Evolutionary conservation across 1,140 invertebrate species (phyloP), one percentile per base, ranked within the genome.

Genomic region (Akabosia matsudoensis): DNA sequence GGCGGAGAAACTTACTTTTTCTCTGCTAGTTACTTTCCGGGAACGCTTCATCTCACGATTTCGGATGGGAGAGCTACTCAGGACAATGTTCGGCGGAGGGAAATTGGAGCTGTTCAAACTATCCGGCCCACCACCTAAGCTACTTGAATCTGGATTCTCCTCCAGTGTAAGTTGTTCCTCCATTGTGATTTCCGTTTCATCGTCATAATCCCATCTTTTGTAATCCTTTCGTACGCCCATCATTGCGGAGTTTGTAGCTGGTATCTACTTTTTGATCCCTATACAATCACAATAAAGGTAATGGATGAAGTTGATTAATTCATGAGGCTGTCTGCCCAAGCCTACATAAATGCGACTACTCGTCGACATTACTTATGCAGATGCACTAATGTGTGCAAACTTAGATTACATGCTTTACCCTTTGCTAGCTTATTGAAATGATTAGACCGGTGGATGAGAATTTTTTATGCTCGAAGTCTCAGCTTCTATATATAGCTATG

Each of bases 131-230:
- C 73, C 73, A 10, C 26, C 51, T 45, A 74, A 30, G 33, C 73
- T 64, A 22, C 72, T 75, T 67, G 61, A 67, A 67, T 67, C 61
- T 4, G 61, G 61, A 75, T 76, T 70, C 33, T 79, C 78, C 34
- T 79, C 78, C 2, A 79, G 61, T 70, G 78, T 79, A n/a, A 79
- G 72, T 64, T 79, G 78, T 22, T 79, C 78, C 52, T 79, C 78
- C 34, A 76, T 52, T 34, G 71, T 76, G 34, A 79, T 79, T 51
- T 79, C 78, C 31, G 78, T 76, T 51, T 79, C 78, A 51, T 79
- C 78, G 14, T 76, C 75, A 30, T 79, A 76, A 31, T 76, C 73
- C 78, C 78, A 79, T 64, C 78, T 73, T 61, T 52, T 52, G 54
- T 79, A 79, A 14, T 79, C 78, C 22, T n/a, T 31, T 33, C 74